These are phyloP conservation scores for Thalassaphorura encarpata DNA, from an alignment of 1,140 invertebrate genomes.

Conservation along the genomic window DNA sequence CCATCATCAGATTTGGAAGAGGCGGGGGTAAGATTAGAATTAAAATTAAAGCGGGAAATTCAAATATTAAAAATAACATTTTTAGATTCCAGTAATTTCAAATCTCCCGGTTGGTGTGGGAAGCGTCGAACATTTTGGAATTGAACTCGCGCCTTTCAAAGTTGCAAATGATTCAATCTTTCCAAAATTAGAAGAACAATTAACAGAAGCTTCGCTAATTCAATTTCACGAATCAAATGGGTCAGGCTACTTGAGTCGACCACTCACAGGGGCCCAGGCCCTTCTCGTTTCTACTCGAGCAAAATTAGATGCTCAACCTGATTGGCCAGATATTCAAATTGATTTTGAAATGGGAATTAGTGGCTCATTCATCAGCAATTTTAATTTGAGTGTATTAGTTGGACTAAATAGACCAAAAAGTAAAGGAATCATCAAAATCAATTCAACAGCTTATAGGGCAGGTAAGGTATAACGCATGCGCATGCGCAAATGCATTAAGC, in stretches of 20 bases:
- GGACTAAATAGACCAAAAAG: not conserved
- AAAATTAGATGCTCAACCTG: not conserved
- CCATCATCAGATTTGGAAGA: not conserved
- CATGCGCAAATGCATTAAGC: too few relatives aligned
- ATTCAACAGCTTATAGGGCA: not conserved
- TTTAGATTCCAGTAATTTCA: conserved; percentile 13
- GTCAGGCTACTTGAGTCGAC: too few relatives aligned
- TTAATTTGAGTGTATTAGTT: not conserved
- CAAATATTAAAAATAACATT: too few relatives aligned
- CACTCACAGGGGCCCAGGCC: not conserved
- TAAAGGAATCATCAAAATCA: not conserved
- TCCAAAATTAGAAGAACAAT: too few relatives aligned
- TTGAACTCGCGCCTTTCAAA: too few relatives aligned
- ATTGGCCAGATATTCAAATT: conserved; percentile 1
- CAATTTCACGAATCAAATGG: too few relatives aligned
- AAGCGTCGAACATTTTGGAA: conserved; percentile 8
- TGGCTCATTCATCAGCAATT: not conserved
- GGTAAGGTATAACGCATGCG: too few relatives aligned
- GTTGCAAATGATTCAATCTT: too few relatives aligned
- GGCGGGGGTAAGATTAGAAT: conserved; percentile 5
- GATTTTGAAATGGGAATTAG: not conserved
- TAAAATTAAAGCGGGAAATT: too few relatives aligned
- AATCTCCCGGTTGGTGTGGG: conserved; percentile 40
- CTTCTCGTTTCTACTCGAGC: not conserved
- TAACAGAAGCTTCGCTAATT: too few relatives aligned